Evolutionary conservation across 2,888 invertebrate genomes (phyloP), one percentile per base, ranked within the genome.

Genomic region (Drosophila robusta): DNA sequence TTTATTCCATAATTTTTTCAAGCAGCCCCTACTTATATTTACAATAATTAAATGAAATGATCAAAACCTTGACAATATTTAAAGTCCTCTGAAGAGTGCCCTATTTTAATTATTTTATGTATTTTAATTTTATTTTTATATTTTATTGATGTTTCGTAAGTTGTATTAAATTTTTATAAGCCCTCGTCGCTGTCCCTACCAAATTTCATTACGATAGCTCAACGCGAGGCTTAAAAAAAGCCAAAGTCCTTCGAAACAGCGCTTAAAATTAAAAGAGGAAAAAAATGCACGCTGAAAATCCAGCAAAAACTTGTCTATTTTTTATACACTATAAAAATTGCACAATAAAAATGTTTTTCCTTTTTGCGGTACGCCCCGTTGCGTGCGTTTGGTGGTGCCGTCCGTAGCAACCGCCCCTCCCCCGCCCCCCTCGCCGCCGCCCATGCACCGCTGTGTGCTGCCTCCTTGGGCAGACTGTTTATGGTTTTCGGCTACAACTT

Each of bases 401-500:
- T 44, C 24, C 16, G 26, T 26, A 26, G 26, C 29, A 29, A 29
- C 9, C 26, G 8, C 7, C 29, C 29, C 29, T 2, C 9, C 34
- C 34, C 34, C 12, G 0, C 1, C 34, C 29, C 29, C 9, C 29
- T 3, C 29, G 3, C 2, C 29, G 9, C 9, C 9, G 29, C 16
- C 24, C 8, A 32, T 12, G 24, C 49, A 26, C 45, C 52, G 22
- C 47, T 38, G 58, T 60, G 72, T 72, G 65, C 46, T 58, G 56
- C 54, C 70, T 72, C 67, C 67, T 71, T 75, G 72, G 90, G 80
- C 83, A 85, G 89, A 90, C 89, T 88, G 84, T 88, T 84, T 84
- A 84, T 84, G 84, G 89, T 78, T 86, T 88, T 88, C 78, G 87
- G 89, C 89, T 88, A 90, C 90, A 90, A 90, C 90, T 90, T 90